A percentile compares a stretch with the other conserved stretches of the same genome.
Conservation (phyloP, 2,113 vertebrate species). For the Capreolus pygargus region DNA sequence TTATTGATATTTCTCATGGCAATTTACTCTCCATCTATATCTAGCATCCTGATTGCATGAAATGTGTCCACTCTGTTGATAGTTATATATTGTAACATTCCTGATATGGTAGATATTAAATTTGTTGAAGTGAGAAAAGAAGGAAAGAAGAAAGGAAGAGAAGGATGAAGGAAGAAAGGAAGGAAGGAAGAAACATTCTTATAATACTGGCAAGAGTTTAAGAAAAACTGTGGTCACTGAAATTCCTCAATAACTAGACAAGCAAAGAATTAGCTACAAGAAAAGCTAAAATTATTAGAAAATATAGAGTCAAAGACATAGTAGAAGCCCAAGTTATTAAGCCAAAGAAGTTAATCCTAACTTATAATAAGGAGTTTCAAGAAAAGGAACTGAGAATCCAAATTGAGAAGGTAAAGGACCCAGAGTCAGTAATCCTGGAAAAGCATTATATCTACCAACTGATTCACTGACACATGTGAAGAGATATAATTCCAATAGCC, state of each 20-base stretch:
- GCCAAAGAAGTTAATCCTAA: not conserved
- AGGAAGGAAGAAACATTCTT: not conserved
- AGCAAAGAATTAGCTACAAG: not conserved
- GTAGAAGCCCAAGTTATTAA: not conserved
- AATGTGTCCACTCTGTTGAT: not conserved
- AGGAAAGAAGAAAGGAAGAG: not conserved
- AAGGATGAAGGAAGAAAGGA: not conserved
- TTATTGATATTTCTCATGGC: not conserved
- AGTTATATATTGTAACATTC: not conserved
- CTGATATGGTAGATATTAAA: not conserved
- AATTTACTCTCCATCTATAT: not conserved
- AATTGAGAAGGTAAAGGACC: not conserved
- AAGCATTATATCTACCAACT: not conserved
- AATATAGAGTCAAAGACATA: not conserved
- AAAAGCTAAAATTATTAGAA: not conserved
- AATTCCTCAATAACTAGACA: not conserved
- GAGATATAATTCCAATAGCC: not conserved
- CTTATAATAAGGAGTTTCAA: not conserved
- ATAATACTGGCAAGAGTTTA: not conserved
- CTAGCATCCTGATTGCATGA: not conserved
- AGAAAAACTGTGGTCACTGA: not conserved
- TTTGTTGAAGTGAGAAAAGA: not conserved
- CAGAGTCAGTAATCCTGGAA: not conserved
- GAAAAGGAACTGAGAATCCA: not conserved
- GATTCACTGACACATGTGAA: not conserved